Evolutionary conservation across 2,888 invertebrate genomes (phyloP).

Genomic region (Cephonodes hylas): DNA sequence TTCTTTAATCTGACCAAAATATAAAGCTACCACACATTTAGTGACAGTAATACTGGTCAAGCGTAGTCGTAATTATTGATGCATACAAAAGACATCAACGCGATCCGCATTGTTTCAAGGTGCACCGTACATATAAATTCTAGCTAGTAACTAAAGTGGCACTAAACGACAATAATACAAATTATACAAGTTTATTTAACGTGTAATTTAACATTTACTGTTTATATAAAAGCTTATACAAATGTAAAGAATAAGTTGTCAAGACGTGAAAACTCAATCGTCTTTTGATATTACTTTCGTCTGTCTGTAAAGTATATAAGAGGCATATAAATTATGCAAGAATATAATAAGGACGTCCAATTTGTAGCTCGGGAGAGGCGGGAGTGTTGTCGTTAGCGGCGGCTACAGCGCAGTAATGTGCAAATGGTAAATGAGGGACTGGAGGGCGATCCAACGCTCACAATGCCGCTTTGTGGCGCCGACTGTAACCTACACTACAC

Average conservation of each 20-base stretch:
- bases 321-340: constrained; percentile 53
- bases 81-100: constrained; percentile 7
- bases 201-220: background rate
- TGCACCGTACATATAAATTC: too few species aligned
- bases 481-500: constrained; percentile 36
- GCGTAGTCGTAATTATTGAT: background rate
- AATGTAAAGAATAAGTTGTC: too few species aligned
- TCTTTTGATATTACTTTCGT: background rate
- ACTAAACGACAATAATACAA: background rate
- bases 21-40: too few species aligned
- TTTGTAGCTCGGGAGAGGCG: constrained; percentile 38
- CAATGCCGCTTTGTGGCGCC: constrained; percentile 50
- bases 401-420: constrained; percentile 64
- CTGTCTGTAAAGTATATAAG: constrained; percentile 23
- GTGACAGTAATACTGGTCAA: too few species aligned
- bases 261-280: background rate
- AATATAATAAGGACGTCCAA: constrained; percentile 61
- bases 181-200: background rate
- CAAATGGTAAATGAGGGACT: constrained; percentile 69
- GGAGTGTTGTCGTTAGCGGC: background rate
- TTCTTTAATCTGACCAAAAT: too few species aligned
- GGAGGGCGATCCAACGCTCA: constrained; percentile 53
- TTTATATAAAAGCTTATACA: background rate
- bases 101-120: background rate
- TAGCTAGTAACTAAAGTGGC: background rate